Percentiles rank a stretch among this genome's conserved stretches.
Evolutionary conservation across 2,888 invertebrate species (phyloP).

Genomic region (Epirrita christyi): DNA sequence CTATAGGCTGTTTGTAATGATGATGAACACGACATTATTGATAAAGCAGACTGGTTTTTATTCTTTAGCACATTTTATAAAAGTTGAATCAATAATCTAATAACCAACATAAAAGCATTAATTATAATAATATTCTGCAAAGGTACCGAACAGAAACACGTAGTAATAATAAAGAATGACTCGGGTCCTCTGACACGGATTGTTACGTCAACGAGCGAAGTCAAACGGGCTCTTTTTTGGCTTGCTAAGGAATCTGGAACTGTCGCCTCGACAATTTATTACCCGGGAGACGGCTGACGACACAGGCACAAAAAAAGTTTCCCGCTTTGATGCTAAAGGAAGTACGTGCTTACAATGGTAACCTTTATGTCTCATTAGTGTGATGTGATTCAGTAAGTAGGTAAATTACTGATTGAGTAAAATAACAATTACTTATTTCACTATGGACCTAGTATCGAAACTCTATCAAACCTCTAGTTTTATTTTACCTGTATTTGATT

Average conservation of each 20-base stretch:
- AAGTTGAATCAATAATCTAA: too few species aligned
- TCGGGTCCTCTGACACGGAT: constrained; percentile 26
- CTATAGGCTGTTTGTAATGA: too few species aligned
- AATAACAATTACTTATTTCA: too few species aligned
- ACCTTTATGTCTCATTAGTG: constrained; percentile 7
- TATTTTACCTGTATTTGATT: too few species aligned
- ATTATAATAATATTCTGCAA: not conserved
- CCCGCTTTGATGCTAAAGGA: constrained; percentile 24
- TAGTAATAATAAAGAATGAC: constrained; percentile 32
- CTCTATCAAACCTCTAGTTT: too few species aligned
- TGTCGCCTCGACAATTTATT: constrained; percentile 38
- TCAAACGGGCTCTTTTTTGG: constrained; percentile 29
- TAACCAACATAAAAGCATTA: too few species aligned
- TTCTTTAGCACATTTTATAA: too few species aligned
- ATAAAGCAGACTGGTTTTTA: too few species aligned
- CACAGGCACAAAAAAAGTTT: constrained; percentile 31
- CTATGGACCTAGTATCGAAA: too few species aligned
- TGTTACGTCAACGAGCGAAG: constrained; percentile 27
- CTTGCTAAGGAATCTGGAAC: constrained; percentile 33
- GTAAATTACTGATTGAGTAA: not conserved
- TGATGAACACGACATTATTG: too few species aligned
- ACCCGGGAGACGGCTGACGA: constrained; percentile 22
- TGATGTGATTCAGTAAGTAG: not conserved
- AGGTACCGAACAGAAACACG: not conserved
- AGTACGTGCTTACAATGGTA: constrained; percentile 22